Evolutionary conservation across 2,797 vertebrate genomes (phyloP).

Genomic region (Cetoscarus ocellatus): DNA sequence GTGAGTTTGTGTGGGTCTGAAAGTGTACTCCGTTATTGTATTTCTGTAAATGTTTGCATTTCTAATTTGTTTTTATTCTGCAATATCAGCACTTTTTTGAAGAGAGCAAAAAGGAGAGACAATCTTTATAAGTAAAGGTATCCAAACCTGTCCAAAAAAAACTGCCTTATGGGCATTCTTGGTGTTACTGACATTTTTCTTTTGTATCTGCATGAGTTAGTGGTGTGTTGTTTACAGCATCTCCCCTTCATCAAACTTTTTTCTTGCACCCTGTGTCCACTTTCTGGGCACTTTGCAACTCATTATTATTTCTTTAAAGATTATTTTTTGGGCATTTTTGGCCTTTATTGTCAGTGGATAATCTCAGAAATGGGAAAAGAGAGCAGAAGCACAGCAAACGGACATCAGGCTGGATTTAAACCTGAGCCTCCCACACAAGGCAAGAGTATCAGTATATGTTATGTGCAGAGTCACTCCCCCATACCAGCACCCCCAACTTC

Average conservation of each 20-base stretch:
- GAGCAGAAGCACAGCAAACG: too few species aligned
- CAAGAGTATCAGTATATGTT: too few species aligned
- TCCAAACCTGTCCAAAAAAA: background rate
- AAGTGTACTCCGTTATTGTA: conserved; percentile 1
- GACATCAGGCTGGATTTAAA: too few species aligned
- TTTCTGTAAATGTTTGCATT: background rate
- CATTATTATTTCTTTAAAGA: too few species aligned
- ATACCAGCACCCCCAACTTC: too few species aligned
- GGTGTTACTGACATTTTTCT: background rate
- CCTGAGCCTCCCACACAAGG: too few species aligned
- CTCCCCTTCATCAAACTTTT: background rate
- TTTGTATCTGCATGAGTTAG: background rate
- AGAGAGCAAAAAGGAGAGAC: background rate
- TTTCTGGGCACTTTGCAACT: too few species aligned
- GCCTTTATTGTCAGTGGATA: too few species aligned
- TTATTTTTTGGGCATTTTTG: too few species aligned
- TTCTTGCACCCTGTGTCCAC: too few species aligned
- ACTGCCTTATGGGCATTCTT: background rate
- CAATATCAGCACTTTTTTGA: background rate
- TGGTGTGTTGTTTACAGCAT: background rate
- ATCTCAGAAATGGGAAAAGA: too few species aligned
- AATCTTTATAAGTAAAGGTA: background rate
- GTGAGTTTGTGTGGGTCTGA: conserved; percentile 36
- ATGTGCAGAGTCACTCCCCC: too few species aligned
- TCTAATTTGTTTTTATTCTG: conserved; percentile 2